Conservation (phyloP, 1,140 invertebrate species). For the Ips typographus region DNA sequence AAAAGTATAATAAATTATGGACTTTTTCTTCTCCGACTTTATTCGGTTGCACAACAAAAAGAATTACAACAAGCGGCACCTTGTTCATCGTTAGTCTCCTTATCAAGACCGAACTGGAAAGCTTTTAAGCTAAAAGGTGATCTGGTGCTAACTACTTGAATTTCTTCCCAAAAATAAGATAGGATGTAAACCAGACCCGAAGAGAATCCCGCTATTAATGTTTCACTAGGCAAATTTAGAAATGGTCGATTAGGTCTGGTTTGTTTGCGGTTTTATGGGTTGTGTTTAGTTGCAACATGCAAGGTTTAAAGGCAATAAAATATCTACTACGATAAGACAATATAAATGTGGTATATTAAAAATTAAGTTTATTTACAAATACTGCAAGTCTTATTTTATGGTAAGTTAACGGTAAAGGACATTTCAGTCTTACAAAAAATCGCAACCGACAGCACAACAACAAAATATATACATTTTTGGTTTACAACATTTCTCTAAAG, state of each 20-base stretch:
- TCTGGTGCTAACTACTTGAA: slow-evolving; percentile 54
- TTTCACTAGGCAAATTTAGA: slow-evolving; percentile 37
- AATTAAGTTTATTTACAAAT: too few species aligned
- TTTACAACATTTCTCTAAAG: too few species aligned
- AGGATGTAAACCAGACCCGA: slow-evolving; percentile 40
- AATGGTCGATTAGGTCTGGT: slow-evolving; percentile 22
- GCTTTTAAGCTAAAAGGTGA: slow-evolving; percentile 55
- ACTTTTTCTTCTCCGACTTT: too few species aligned
- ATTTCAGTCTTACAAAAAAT: too few species aligned
- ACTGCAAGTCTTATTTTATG: too few species aligned
- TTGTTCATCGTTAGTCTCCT: slow-evolving; percentile 17
- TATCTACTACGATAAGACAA: too few species aligned
- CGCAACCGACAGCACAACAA: too few species aligned
- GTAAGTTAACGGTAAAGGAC: too few species aligned
- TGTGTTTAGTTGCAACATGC: not conserved
- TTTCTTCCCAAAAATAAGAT: slow-evolving; percentile 43
- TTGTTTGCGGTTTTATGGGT: slow-evolving; percentile 7
- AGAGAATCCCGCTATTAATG: slow-evolving; percentile 42
- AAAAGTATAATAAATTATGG: too few species aligned
- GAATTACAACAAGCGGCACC: not conserved
- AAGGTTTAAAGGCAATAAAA: too few species aligned
- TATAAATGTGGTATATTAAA: too few species aligned
- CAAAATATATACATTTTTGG: too few species aligned
- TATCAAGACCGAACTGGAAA: slow-evolving; percentile 45
- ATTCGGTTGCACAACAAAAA: not conserved